Evolutionary conservation across 2,888 invertebrate genomes (phyloP), one percentile per base, ranked within the genome.

Genomic region (Digitonthophagus gazella): DNA sequence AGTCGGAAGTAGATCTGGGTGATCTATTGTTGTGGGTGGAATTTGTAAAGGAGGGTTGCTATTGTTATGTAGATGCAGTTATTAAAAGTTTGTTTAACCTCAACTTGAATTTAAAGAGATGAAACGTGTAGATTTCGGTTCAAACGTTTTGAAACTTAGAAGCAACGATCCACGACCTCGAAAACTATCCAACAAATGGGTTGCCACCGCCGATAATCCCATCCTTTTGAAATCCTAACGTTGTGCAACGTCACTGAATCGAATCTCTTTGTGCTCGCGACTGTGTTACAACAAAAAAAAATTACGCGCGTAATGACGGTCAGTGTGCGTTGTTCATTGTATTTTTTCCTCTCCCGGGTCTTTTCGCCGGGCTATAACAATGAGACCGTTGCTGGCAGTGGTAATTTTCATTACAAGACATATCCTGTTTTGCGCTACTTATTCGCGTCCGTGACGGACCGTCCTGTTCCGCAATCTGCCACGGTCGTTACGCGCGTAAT

Each of bases 1-100:
- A 69, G 63, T 64, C 69, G 69, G 66, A 58, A 69, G 63, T 56
- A 19, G 65, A 44, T 44, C 28, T 44, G 28, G 28, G 28, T 44
- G 28, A 44, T 44, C 28, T 11, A 44, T 44, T 44, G 28, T 63
- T 44, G 28, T 44, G 11, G 28, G 28, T 11, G 28, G 28, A 11
- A 58, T 69, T 69, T 64, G 19, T 15, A 65, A 65, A 65, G 8
- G 28, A 44, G 28, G 28, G 14, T 15, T 65, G 14, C 28, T 11
- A 44, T 44, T 44, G 28, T 44, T 2, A 44, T 44, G 28, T 44
- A 44, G 11, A 44, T 44, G 11, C 6, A 44, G 6, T 44, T 44
- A 44, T 44, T 44, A 44, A 44, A 11, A 44, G 6, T 44, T n/a
- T n/a, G n/a, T n/a, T n/a, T n/a, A n/a, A n/a, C n/a, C n/a, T n/a